Evolutionary conservation across 2,888 invertebrate genomes (phyloP).

Genomic region (Spisula subtruncata): DNA sequence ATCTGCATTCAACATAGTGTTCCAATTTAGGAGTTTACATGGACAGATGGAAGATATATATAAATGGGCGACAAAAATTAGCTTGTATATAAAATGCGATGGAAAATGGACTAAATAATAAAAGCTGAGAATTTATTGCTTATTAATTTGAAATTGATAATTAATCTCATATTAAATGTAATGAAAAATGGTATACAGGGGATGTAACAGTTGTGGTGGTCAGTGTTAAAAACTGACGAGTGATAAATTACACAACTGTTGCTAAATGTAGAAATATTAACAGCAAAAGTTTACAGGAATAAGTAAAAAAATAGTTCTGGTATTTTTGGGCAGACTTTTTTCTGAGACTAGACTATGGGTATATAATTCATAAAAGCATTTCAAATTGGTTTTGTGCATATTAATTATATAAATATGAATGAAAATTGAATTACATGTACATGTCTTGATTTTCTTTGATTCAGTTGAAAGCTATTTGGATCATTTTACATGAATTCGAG

Average conservation of each 20-base stretch:
- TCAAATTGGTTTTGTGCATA: not conserved
- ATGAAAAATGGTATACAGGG: not conserved
- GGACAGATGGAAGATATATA: not conserved
- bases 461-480: not conserved
- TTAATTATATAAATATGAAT: not conserved
- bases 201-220: constrained; percentile 11
- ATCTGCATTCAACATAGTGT: not conserved
- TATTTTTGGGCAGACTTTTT: not conserved
- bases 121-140: constrained; percentile 7
- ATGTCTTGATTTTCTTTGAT: not conserved
- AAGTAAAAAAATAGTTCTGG: not conserved
- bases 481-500: not conserved
- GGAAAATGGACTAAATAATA: not conserved
- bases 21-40: not conserved
- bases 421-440: not conserved
- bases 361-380: not conserved
- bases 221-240: not conserved
- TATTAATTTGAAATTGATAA: not conserved
- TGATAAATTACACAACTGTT: constrained; percentile 38
- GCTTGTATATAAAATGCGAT: not conserved
- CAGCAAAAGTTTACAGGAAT: not conserved
- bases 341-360: not conserved
- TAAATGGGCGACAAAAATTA: not conserved
- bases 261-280: constrained; percentile 27
- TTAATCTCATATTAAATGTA: constrained; percentile 6